Conservation (phyloP, 2,797 vertebrate genomes). For the Rhynchonycteris naso region DNA sequence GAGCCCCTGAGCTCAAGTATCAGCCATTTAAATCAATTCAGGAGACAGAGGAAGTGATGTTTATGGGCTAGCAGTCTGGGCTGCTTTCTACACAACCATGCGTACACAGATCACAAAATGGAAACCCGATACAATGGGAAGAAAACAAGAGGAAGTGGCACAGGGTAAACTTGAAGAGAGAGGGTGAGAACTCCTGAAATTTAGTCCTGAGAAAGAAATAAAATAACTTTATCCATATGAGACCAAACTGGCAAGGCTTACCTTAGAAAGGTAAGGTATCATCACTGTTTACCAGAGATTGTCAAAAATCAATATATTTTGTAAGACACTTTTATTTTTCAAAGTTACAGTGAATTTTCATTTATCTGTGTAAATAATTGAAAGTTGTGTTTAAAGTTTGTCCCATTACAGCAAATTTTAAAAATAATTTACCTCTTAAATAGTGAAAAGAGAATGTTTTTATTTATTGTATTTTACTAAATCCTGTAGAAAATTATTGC, state of each 20-base stretch:
- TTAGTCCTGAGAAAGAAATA: slow-evolving; percentile 8
- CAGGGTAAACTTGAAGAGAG: slow-evolving; percentile 79
- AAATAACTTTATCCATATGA: neutral
- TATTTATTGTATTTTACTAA: slow-evolving; percentile 8
- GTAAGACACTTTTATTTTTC: slow-evolving; percentile 33
- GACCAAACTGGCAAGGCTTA: neutral
- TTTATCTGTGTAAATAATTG: neutral
- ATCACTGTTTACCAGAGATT: neutral
- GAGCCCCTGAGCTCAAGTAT: slow-evolving; percentile 86
- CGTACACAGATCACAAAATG: slow-evolving; percentile 84
- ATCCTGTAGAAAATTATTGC: neutral
- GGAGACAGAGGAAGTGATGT: slow-evolving; percentile 86
- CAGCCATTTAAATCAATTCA: slow-evolving; percentile 89
- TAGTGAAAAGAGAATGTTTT: neutral
- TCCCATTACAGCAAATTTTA: neutral
- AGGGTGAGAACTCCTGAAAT: slow-evolving; percentile 75
- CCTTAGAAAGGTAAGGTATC: neutral
- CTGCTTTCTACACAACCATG: slow-evolving; percentile 85
- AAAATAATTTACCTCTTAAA: slow-evolving; percentile 23
- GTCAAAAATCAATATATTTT: neutral
- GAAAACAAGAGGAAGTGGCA: slow-evolving; percentile 83
- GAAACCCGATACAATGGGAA: slow-evolving; percentile 85
- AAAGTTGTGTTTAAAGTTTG: neutral
- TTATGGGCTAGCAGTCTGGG: slow-evolving; percentile 84
- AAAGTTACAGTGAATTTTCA: slow-evolving; percentile 1